phyloP scores from a whole-genome alignment of 2,797 vertebrate genomes.

The Chaetodon trifasciatus region DNA sequence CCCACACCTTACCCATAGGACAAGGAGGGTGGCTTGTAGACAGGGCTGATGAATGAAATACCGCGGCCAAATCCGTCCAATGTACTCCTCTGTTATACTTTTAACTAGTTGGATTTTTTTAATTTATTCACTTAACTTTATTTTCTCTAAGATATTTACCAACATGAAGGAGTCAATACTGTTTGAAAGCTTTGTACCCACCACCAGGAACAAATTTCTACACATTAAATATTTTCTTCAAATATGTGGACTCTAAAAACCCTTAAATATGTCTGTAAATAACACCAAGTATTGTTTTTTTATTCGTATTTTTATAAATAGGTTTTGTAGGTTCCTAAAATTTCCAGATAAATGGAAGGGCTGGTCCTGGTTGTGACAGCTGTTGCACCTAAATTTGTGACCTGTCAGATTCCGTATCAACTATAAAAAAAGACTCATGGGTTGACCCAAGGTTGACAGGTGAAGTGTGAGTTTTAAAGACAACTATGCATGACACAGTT shows the following conservation, averaged over 20 bases:
- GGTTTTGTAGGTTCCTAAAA: background rate
- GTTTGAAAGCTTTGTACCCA: background rate
- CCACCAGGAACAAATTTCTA: background rate
- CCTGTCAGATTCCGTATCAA: background rate
- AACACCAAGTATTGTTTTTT: background rate
- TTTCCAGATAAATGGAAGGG: background rate
- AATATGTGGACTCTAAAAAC: too few relatives aligned
- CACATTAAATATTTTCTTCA: background rate
- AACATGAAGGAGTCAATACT: background rate
- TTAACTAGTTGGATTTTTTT: background rate
- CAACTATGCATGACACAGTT: background rate
- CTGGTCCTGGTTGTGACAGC: background rate
- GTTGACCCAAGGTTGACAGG: background rate
- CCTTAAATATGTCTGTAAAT: background rate
- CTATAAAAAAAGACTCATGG: background rate
- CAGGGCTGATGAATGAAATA: background rate
- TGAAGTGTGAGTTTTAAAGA: background rate
- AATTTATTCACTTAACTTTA: background rate
- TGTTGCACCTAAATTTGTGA: background rate
- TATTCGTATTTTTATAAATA: background rate
- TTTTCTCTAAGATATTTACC: background rate
- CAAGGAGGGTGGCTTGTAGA: background rate
- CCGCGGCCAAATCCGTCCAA: background rate
- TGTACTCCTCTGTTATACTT: background rate
- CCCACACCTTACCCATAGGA: constrained; percentile 16